Conservation (phyloP, 2,113 vertebrate genomes). For the Phylloscopus trochilus region DNA sequence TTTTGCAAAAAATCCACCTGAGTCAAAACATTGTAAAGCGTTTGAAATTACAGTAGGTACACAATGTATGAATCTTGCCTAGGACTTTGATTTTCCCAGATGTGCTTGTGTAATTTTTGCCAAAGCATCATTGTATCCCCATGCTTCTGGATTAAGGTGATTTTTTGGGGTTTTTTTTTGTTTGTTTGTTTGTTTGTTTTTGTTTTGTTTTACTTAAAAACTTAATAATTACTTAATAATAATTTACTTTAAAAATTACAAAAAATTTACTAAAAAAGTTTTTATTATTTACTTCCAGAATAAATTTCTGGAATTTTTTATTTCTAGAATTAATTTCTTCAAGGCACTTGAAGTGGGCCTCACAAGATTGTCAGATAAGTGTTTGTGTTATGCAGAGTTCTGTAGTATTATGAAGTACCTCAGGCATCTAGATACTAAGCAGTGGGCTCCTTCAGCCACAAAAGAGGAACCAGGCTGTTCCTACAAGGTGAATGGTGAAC, state of each 20-base stretch:
- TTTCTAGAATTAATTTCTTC: neutral
- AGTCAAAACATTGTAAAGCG: neutral
- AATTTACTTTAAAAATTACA: too few species aligned
- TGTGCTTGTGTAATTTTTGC: neutral
- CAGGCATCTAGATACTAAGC: neutral
- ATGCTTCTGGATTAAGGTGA: neutral
- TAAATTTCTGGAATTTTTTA: neutral
- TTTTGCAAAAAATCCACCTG: neutral
- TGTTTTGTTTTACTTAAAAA: neutral
- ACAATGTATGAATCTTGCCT: neutral
- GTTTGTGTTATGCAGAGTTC: neutral
- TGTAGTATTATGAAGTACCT: neutral
- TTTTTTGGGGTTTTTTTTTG: too few species aligned
- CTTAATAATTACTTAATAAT: too few species aligned
- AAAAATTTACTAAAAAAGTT: too few species aligned
- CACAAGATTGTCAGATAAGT: neutral
- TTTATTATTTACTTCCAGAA: too few species aligned
- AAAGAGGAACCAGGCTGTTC: neutral
- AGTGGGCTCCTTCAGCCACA: neutral
- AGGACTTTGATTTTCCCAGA: neutral
- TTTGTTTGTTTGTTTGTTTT: too few species aligned
- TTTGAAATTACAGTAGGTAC: neutral
- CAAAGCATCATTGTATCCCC: neutral
- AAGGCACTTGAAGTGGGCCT: neutral
- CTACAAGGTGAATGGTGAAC: neutral